Conservation (phyloP, 2,888 invertebrate genomes). For the Brachynemurus nebulosus region DNA sequence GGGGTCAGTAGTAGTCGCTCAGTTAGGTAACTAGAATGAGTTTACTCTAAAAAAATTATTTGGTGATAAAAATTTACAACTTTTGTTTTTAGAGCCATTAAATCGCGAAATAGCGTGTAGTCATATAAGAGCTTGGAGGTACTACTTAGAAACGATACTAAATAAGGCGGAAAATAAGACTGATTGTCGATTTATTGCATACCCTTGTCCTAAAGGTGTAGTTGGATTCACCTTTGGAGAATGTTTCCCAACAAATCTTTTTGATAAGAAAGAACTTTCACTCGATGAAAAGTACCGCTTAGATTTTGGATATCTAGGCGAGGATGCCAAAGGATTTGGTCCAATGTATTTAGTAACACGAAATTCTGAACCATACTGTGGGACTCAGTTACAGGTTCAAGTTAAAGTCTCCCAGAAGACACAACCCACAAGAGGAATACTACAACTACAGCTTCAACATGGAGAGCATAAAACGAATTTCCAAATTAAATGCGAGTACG, state of each 20-base stretch:
- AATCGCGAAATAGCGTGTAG: conserved; percentile 40
- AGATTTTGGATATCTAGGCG: conserved; percentile 28
- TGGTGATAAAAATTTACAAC: too few species aligned
- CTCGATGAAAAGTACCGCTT: conserved; percentile 17
- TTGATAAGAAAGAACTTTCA: conserved; percentile 16
- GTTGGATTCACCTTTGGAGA: conserved; percentile 35
- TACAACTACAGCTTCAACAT: conserved; percentile 31
- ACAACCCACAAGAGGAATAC: conserved; percentile 31
- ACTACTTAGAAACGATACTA: conserved; percentile 37
- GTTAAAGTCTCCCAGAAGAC: conserved; percentile 33
- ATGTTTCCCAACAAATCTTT: conserved; percentile 35
- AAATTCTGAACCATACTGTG: conserved; percentile 37
- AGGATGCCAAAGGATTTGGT: conserved; percentile 32
- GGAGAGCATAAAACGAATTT: conserved; percentile 29
- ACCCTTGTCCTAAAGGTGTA: conserved; percentile 37
- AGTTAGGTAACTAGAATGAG: conserved; percentile 31
- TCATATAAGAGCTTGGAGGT: conserved; percentile 39
- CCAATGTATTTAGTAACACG: conserved; percentile 40
- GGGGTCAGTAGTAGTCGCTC: conserved; percentile 40
- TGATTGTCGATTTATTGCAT: conserved; percentile 37
- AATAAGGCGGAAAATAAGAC: conserved; percentile 23
- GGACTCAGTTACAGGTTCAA: conserved; percentile 37
- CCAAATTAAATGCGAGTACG: conserved; percentile 36
- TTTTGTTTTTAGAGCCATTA: conserved; percentile 29
- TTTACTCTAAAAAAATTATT: not conserved